Evolutionary conservation across 2,797 vertebrate genomes (phyloP).

Genomic region (Neomorphus geoffroyi): DNA sequence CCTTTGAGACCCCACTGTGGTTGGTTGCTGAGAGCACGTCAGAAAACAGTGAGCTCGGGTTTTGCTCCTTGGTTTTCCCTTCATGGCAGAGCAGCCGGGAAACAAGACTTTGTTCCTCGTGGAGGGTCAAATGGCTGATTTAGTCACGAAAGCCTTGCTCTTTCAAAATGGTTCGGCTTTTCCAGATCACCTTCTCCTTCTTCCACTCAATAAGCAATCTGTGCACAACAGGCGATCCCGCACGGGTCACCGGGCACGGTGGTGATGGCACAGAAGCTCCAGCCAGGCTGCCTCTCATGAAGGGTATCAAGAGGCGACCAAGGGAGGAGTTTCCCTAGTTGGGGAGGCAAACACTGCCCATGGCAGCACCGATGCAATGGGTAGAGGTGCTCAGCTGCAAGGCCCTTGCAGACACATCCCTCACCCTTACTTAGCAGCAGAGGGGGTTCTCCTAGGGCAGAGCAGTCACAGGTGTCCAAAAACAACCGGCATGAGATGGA

Average conservation of each 20-base stretch:
- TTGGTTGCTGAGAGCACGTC: not conserved
- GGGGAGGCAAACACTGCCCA: fast-evolving
- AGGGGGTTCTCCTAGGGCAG: not conserved
- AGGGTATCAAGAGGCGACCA: too few relatives aligned
- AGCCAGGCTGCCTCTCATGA: fast-evolving
- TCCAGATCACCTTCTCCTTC: fast-evolving
- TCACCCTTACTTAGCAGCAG: not conserved
- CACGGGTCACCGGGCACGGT: fast-evolving
- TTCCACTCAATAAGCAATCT: fast-evolving
- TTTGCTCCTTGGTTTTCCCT: not conserved
- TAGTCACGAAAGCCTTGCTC: not conserved
- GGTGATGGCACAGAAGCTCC: not conserved
- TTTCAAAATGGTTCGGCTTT: fast-evolving
- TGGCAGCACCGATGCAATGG: fast-evolving
- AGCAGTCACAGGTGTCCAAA: fast-evolving
- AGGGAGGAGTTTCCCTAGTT: not conserved
- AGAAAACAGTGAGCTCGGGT: conserved; percentile 16
- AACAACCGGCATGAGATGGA: fast-evolving
- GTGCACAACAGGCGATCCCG: fast-evolving
- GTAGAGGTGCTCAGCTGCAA: fast-evolving
- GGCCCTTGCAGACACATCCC: fast-evolving
- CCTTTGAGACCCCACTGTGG: not conserved
- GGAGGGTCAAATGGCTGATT: not conserved
- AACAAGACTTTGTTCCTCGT: not conserved
- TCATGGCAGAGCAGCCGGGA: conserved; percentile 3